Base-by-base conservation (phyloP, 2,113 vertebrate genomes). In the Maccullochella peelii region DNA sequence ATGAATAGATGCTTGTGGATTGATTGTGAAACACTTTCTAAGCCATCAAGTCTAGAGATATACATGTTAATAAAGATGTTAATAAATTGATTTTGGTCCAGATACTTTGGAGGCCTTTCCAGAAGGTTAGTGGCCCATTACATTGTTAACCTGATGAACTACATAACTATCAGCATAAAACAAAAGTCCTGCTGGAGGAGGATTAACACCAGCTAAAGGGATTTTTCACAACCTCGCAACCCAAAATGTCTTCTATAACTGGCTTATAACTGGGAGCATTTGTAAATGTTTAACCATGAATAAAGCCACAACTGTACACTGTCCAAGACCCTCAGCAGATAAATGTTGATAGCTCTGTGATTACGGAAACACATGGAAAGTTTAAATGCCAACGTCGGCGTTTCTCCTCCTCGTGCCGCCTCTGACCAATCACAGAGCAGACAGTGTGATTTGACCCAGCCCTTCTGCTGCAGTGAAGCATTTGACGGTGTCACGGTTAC, bases 371-470 rank as follows among this genome's bases (percentile, higher is more conserved):
- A 83, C 89, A 87, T 87, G 86, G 88, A 84, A 86, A 82, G 82
- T 86, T 90, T 86, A 91, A 89, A 92, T 69, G 12, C 72, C 81
- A 47, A 89, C 78, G 83, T 90, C 88, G 86, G 47, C 21, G 36
- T 61, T 30, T 65, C 42, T 44, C 71, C 82, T 66, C 89, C 86
- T 77, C 59, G 47, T 74, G 74, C 55, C 33, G 15, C 52, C 27
- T 25, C 55, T 20, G 87, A 21, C 93, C 94, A 94, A 95, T 92
- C 90, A 91, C 65, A 68, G 66, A 42, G 55, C 84, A 63, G 69
- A 18, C 33, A 0, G 36, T 15, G 73, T 21, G 62, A 1, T 42
- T 6, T 68, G 47, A 44, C 70, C 87, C 86, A 21, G 86, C 90
- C 87, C 79, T 78, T 81, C 54, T 52, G 66, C 81, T 76, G 79